These are phyloP conservation scores for Coranthus polyacanthus DNA, from an alignment of 2,797 vertebrate genomes.

Conservation along the genomic window DNA sequence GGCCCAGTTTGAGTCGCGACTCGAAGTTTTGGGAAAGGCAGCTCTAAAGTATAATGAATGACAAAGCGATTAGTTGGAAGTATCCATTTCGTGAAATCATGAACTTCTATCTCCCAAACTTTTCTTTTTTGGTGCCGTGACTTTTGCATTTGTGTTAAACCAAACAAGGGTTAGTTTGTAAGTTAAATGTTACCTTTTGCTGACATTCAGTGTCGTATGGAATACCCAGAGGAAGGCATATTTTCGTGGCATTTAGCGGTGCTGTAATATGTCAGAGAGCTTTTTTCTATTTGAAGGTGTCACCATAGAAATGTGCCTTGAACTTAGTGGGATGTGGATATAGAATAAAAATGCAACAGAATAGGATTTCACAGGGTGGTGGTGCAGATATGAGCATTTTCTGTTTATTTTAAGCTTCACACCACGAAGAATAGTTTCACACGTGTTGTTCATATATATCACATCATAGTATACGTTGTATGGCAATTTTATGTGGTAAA, in stretches of 20 bases:
- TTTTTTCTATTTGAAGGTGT: conserved; percentile 39
- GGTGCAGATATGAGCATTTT: background rate
- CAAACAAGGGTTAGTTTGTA: too few relatives aligned
- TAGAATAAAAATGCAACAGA: conserved; percentile 13
- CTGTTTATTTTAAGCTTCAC: background rate
- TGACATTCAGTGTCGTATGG: conserved; percentile 13
- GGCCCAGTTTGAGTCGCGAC: too few relatives aligned
- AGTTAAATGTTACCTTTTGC: conserved; percentile 35
- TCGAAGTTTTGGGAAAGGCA: too few relatives aligned
- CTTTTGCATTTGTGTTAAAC: background rate
- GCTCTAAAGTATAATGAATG: background rate
- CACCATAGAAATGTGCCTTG: conserved; percentile 38
- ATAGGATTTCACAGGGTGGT: background rate
- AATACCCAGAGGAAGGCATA: background rate
- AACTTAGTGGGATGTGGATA: conserved; percentile 28
- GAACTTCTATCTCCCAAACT: background rate
- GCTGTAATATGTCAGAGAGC: conserved; percentile 52
- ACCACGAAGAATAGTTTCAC: background rate
- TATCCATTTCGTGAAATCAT: background rate
- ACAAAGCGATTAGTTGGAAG: background rate
- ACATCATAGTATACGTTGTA: background rate
- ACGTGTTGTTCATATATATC: background rate
- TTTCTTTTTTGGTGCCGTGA: background rate
- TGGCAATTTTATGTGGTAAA: too few relatives aligned
- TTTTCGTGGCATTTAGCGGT: conserved; percentile 48